These are phyloP conservation scores for Amphiura filiformis DNA, from an alignment of 35 echinoderm and acorn worm genomes.

Conservation along the genomic window DNA sequence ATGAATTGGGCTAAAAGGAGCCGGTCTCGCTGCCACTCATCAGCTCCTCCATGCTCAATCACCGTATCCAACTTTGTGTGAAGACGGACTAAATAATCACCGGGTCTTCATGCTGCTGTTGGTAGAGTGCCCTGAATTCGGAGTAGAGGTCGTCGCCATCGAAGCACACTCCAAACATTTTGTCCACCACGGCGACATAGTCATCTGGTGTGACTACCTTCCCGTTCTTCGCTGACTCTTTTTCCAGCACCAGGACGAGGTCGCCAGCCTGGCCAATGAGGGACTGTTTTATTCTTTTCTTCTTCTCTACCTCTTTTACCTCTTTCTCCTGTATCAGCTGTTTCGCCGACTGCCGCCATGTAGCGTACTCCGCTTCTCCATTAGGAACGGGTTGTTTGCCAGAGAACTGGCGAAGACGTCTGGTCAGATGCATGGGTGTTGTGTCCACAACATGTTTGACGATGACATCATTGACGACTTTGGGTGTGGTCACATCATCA, in stretches of 20 bases:
- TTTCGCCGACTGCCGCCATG: neutral
- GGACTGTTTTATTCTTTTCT: neutral
- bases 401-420: neutral
- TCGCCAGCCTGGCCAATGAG: neutral
- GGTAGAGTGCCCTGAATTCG: neutral
- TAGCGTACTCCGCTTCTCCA: neutral
- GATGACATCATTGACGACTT: too few species aligned
- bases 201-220: neutral
- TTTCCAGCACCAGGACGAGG: neutral
- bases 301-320: neutral
- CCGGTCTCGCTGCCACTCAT: neutral
- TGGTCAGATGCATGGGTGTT: too few species aligned
- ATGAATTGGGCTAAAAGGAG: neutral
- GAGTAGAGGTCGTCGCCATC: neutral
- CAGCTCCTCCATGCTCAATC: neutral
- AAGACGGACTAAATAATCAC: neutral
- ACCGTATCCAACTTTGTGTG: neutral
- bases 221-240: neutral
- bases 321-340: neutral
- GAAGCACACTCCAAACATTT: neutral
- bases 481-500: too few species aligned
- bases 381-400: neutral
- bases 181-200: neutral
- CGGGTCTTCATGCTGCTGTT: neutral
- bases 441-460: too few species aligned